These are phyloP conservation scores for Cyanoramphus novaezelandiae DNA, from an alignment of 2,113 vertebrate genomes.

Conservation along the genomic window DNA sequence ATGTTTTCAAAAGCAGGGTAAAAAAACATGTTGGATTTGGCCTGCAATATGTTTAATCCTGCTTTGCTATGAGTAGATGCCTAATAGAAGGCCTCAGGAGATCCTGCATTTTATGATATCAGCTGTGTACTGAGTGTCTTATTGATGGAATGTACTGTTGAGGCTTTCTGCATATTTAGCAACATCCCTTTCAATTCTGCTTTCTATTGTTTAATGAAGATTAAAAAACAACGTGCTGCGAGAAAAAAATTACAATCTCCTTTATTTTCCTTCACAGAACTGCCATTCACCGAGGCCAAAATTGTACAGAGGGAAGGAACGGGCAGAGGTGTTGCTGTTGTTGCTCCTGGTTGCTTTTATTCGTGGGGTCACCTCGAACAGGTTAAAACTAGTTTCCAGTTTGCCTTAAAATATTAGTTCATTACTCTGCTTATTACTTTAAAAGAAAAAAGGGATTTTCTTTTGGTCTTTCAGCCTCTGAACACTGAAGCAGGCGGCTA, in stretches of 20 bases:
- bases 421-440: neutral
- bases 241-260: neutral
- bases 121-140: neutral
- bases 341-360: neutral
- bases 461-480: neutral
- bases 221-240: neutral
- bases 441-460: neutral
- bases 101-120: neutral
- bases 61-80: neutral
- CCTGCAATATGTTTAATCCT: neutral
- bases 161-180: neutral
- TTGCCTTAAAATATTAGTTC: conserved; percentile 12
- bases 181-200: neutral
- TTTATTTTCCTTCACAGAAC: neutral
- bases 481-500: neutral
- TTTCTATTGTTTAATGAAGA: neutral
- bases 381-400: neutral
- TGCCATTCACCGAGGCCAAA: neutral
- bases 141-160: neutral
- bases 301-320: neutral
- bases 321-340: neutral
- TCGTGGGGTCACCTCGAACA: accelerated
- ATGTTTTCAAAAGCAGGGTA: neutral
- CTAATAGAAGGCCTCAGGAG: neutral
- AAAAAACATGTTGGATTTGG: neutral